Evolutionary conservation across 2,113 vertebrate species (phyloP), one percentile per base, ranked within the genome.

Genomic region (Lichenostomus cassidix): DNA sequence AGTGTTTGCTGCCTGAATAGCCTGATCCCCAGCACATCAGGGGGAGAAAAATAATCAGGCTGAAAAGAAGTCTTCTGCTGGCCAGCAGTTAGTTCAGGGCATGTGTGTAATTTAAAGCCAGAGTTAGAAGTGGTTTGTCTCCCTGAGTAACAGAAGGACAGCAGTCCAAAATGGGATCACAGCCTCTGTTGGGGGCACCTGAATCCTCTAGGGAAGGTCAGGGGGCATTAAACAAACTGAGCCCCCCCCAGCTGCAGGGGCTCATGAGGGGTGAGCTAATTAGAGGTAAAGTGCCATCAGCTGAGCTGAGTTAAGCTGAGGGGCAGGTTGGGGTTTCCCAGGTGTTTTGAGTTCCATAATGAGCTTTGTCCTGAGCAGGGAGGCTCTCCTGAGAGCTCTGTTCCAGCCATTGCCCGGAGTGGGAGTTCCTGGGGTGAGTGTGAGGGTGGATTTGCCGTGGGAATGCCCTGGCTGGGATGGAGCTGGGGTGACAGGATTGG

Each of bases 401-500:
- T 22, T 31, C 20, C 35, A 18, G 31, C 44, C 15, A 0, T 2
- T 2, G 49, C 47, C 31, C 3, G 2, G 14, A 15, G 35, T 0
- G 2, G 39, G 13, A 9, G 11, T 13, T 5, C 29, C 83, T 37
- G 56, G 67, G 47, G 21, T 63, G 33, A 74, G n/a, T 0, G 2
- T 39, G 39, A 39, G 39, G 39, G 39, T 39, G 39, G 39, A 39
- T 4, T 42, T 42, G 42, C 42, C 16, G 42, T 42, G 14, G 42
- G 42, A 42, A 15, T 42, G 42, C 42, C 42, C 42, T 42, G 42
- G 42, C 42, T 31, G 44, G 33, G 12, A 8, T 42, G 15, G 49
- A 7, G 8, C 7, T 47, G 67, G 39, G 25, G 15, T 15, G 29
- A 2, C 0, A 0, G 4, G 35, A 2, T 44, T 29, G 64, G 11